Conservation (phyloP, 2,797 vertebrate genomes). For the Schizothorax lantsangensis region DNA sequence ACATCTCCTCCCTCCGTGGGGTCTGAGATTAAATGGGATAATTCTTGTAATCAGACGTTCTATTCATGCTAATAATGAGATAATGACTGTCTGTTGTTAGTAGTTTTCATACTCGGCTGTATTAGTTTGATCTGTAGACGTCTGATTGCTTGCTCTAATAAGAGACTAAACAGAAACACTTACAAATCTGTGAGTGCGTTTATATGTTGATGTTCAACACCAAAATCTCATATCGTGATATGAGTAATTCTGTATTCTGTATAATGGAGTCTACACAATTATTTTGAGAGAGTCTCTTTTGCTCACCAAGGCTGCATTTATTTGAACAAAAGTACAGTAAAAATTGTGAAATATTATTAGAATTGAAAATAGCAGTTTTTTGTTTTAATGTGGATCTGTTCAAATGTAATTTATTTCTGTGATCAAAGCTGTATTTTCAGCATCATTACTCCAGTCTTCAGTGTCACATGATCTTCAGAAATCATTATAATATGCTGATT, state of each 20-base stretch:
- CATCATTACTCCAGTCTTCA: not conserved
- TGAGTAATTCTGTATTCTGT: not conserved
- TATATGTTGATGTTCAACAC: not conserved
- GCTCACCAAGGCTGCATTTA: slow-evolving; percentile 7
- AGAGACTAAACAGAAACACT: slow-evolving; percentile 24
- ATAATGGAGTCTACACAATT: not conserved
- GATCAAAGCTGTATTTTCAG: not conserved
- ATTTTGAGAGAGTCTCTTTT: not conserved
- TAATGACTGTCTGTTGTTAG: slow-evolving; percentile 52
- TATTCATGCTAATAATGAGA: slow-evolving; percentile 59
- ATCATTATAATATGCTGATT: not conserved
- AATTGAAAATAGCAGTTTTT: not conserved
- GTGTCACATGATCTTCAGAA: not conserved
- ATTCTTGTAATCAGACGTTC: slow-evolving; percentile 58
- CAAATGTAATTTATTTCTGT: not conserved
- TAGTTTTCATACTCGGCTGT: slow-evolving; percentile 27
- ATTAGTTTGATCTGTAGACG: slow-evolving; percentile 35
- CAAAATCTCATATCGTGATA: not conserved
- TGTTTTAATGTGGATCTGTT: not conserved
- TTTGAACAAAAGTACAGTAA: not conserved
- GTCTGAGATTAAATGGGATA: slow-evolving; percentile 53
- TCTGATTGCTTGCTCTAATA: slow-evolving; percentile 49
- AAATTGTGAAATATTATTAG: not conserved
- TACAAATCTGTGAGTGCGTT: not conserved
- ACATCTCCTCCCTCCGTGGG: slow-evolving; percentile 42